Conservation (phyloP, 2,888 invertebrate species). For the Tenthredo amoena region DNA sequence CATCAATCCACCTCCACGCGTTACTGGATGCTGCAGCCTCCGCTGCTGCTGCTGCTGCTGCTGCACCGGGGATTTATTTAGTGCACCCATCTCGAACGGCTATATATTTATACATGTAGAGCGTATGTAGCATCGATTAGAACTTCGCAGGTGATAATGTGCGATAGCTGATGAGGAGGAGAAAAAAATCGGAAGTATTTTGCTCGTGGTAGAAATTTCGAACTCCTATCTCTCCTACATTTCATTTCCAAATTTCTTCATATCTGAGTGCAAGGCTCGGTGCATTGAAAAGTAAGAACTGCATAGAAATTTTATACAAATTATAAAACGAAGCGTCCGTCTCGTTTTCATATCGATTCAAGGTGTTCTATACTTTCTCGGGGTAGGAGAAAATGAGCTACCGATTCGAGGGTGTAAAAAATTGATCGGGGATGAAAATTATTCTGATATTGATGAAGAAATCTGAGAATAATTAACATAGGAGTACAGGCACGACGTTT, state of each 20-base stretch:
- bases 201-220: neutral
- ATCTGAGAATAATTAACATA: neutral
- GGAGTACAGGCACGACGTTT: neutral
- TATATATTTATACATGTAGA: neutral
- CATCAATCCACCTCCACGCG: constrained; percentile 24
- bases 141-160: neutral
- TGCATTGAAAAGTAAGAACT: too few species aligned
- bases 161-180: too few species aligned
- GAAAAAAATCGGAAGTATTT: neutral
- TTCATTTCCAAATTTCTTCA: too few species aligned
- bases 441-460: neutral
- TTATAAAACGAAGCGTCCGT: too few species aligned
- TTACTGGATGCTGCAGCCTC: neutral
- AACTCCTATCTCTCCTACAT: neutral
- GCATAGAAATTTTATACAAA: too few species aligned
- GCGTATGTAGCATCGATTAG: neutral
- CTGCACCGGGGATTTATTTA: constrained; percentile 63
- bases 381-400: neutral
- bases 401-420: neutral
- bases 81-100: constrained; percentile 22
- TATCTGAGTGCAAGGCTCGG: too few species aligned
- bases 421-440: neutral
- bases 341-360: neutral
- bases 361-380: neutral
- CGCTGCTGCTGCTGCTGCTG: constrained; percentile 5